A percentile compares a stretch with the other conserved stretches of the same genome.
These are phyloP conservation scores for Sylvilagus bachmani DNA, from an alignment of 2,113 vertebrate species.

Conservation along the genomic window DNA sequence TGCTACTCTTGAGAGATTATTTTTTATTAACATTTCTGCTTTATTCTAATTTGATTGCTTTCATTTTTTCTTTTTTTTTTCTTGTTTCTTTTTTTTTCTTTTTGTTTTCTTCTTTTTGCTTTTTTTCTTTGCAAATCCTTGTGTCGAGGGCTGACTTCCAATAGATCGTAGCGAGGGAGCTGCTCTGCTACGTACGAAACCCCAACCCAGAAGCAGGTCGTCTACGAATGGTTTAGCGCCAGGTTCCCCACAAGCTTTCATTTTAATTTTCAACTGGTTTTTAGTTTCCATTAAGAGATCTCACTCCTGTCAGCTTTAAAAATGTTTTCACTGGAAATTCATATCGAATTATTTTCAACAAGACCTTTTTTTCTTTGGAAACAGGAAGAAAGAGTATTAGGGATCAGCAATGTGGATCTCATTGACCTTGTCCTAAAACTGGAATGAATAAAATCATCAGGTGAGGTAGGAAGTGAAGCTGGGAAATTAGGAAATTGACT, in stretches of 20 bases:
- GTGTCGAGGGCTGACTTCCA: too few relatives aligned
- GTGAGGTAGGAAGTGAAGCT: background rate
- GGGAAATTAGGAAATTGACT: background rate
- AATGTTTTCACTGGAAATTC: slow-evolving; percentile 39
- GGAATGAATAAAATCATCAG: background rate
- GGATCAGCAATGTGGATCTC: background rate
- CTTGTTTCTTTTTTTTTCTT: too few relatives aligned
- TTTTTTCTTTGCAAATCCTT: too few relatives aligned
- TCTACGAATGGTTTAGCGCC: too few relatives aligned
- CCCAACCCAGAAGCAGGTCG: too few relatives aligned
- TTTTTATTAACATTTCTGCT: slow-evolving; percentile 38
- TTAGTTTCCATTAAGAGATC: background rate
- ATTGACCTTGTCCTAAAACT: background rate
- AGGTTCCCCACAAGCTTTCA: too few relatives aligned
- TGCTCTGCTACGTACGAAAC: too few relatives aligned
- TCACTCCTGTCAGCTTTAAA: slow-evolving; percentile 11
- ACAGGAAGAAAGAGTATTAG: background rate
- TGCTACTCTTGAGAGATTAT: background rate
- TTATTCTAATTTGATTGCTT: slow-evolving; percentile 23
- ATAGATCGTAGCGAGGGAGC: too few relatives aligned
- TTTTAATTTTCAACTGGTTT: slow-evolving; percentile 40
- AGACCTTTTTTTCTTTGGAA: slow-evolving; percentile 26
- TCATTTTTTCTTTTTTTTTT: too few relatives aligned
- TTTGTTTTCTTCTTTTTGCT: too few relatives aligned
- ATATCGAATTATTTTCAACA: slow-evolving; percentile 59